Evolutionary conservation across 1,140 invertebrate genomes (phyloP).

Genomic region (Euura lappo): DNA sequence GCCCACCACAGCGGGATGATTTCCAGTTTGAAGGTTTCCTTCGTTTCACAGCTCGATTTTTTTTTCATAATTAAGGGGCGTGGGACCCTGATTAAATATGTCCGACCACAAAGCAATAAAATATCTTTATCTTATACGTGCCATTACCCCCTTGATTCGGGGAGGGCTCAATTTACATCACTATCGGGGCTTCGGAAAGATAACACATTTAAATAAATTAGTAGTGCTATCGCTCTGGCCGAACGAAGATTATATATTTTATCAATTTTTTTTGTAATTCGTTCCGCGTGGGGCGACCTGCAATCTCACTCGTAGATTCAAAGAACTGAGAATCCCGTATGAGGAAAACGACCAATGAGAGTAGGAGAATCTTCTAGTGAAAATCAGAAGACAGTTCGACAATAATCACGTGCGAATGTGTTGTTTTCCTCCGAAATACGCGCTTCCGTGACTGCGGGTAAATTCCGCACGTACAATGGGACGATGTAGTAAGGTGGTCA

Average conservation of each 20-base stretch:
- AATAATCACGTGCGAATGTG: too few species aligned
- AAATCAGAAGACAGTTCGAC: too few species aligned
- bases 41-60: neutral
- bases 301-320: too few species aligned
- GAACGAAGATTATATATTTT: constrained; percentile 56
- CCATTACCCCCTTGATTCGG: constrained; percentile 59
- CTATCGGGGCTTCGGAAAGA: constrained; percentile 60
- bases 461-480: constrained; percentile 14
- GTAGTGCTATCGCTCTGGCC: constrained; percentile 56
- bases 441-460: neutral
- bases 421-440: neutral
- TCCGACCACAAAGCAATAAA: constrained; percentile 58
- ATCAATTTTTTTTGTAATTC: constrained; percentile 51
- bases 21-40: too few species aligned
- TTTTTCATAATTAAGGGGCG: neutral
- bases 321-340: too few species aligned
- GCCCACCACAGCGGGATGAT: too few species aligned
- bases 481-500: constrained; percentile 39
- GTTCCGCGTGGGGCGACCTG: too few species aligned
- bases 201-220: constrained; percentile 64
- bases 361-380: too few species aligned
- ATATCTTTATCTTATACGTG: constrained; percentile 61
- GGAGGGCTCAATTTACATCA: constrained; percentile 59
- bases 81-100: constrained; percentile 58
- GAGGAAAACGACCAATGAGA: too few species aligned